Evolutionary conservation across 1,140 invertebrate species (phyloP).

Genomic region (Leguminivora glycinivorella): DNA sequence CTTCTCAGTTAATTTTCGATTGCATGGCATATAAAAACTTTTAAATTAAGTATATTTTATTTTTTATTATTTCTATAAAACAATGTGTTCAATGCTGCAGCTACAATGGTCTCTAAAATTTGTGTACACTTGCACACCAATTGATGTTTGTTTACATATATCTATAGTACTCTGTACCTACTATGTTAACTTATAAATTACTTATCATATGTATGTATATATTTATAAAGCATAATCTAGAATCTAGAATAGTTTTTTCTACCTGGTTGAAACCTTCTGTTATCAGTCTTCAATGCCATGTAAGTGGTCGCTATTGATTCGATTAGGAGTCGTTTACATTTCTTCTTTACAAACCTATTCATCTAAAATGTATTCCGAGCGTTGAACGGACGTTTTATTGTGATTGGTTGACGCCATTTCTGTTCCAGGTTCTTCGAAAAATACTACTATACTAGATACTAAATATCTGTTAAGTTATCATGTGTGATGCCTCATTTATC

Average conservation of each 20-base stretch:
- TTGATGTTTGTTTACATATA: background rate
- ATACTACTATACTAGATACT: background rate
- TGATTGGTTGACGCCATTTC: conserved; percentile 23
- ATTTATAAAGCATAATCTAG: background rate
- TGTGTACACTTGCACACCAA: conserved; percentile 21
- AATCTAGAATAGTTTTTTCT: background rate
- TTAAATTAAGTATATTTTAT: conserved; percentile 36
- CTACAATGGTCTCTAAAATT: background rate
- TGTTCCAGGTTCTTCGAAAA: conserved; percentile 24
- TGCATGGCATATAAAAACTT: conserved; percentile 50
- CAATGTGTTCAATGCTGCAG: conserved; percentile 15
- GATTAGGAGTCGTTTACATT: conserved; percentile 5
- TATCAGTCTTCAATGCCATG: conserved; percentile 3
- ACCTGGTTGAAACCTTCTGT: background rate
- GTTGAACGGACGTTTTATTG: background rate
- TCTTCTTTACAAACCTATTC: conserved; percentile 5
- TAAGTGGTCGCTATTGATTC: background rate
- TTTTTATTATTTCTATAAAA: conserved; percentile 48
- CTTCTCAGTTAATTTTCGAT: conserved; percentile 41
- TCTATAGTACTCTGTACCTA: background rate
- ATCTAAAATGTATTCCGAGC: background rate
- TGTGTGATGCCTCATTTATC: conserved; percentile 36
- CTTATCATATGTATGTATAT: background rate
- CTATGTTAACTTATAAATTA: background rate
- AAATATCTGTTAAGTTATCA: conserved; percentile 24